Percentiles rank a stretch among this genome's conserved stretches.
phyloP scores from a whole-genome alignment of 2,888 invertebrate species.

The Dioctria rufipes region DNA sequence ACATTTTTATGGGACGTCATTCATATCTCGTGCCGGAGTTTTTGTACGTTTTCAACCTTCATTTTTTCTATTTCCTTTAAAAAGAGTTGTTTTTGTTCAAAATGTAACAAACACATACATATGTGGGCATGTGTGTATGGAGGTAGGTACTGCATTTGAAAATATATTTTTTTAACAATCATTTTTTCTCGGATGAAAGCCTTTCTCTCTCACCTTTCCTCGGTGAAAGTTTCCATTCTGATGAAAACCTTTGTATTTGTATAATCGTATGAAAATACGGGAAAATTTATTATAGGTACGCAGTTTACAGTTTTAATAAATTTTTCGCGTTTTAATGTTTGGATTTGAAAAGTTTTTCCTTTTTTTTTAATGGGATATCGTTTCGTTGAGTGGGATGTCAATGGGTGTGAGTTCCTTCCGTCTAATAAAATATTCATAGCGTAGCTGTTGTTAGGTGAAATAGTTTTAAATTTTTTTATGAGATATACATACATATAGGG shows the following conservation, averaged over 20 bases:
- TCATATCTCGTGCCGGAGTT: background rate
- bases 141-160: background rate
- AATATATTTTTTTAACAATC: background rate
- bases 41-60: background rate
- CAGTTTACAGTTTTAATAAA: slow-evolving; percentile 5
- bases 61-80: background rate
- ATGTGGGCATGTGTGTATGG: background rate
- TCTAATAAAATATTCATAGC: no score
- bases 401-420: background rate
- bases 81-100: background rate
- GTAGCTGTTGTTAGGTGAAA: no score
- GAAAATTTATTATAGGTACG: background rate
- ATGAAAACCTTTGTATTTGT: background rate
- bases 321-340: background rate
- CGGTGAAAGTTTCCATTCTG: background rate
- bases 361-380: background rate
- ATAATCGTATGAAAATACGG: background rate
- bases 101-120: no score
- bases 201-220: background rate
- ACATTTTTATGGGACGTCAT: slow-evolving; percentile 9
- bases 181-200: background rate
- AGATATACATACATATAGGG: no score
- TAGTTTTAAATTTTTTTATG: no score
- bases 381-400: background rate
- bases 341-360: background rate